Evolutionary conservation across 2,888 invertebrate species (phyloP).

Genomic region (Venustoraphidia nigricollis): DNA sequence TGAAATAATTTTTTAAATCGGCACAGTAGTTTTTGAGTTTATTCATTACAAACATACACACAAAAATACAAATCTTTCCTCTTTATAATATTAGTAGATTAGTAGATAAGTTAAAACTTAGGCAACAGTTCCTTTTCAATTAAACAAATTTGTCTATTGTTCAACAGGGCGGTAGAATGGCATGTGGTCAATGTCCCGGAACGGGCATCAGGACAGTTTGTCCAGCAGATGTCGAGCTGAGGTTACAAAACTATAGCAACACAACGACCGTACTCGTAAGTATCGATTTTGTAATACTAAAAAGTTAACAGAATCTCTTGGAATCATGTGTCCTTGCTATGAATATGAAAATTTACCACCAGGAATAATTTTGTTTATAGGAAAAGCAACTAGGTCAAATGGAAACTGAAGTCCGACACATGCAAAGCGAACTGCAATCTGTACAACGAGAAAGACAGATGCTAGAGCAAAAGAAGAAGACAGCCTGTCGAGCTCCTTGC

Average conservation of each 20-base stretch:
- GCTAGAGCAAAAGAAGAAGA: constrained; percentile 26
- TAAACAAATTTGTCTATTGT: too few species aligned
- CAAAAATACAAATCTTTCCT: too few species aligned
- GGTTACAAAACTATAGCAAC: constrained; percentile 27
- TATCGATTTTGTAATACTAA: not conserved
- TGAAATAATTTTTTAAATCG: too few species aligned
- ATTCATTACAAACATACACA: too few species aligned
- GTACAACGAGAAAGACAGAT: constrained; percentile 35
- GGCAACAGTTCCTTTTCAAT: too few species aligned
- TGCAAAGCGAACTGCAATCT: constrained; percentile 33
- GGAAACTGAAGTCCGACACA: constrained; percentile 40
- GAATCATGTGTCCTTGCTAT: too few species aligned
- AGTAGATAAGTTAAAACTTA: too few species aligned
- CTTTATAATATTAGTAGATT: too few species aligned
- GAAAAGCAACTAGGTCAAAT: constrained; percentile 42
- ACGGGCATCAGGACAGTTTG: constrained; percentile 16
- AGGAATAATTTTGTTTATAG: constrained; percentile 22
- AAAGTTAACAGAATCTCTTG: too few species aligned
- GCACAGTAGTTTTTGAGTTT: too few species aligned
- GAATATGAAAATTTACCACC: not conserved
- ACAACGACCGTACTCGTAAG: constrained; percentile 28
- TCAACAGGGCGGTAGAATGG: constrained; percentile 14
- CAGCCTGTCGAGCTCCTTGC: not conserved
- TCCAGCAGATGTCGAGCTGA: constrained; percentile 28
- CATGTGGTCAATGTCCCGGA: constrained; percentile 22